Evolutionary conservation across 1,140 invertebrate species (phyloP).

Genomic region (Magallana ariakensis): DNA sequence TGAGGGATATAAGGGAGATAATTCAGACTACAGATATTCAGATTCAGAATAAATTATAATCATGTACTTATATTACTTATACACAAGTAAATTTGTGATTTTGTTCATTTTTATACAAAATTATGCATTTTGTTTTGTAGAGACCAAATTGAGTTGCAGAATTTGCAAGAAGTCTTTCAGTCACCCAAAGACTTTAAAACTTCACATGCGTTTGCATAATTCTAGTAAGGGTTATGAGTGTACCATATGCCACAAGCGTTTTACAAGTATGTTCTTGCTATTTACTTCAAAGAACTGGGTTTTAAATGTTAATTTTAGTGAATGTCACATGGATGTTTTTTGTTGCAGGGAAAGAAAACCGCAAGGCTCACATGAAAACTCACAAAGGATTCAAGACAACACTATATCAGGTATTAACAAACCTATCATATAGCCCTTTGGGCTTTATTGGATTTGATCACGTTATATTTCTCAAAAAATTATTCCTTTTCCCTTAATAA

Average conservation of each 20-base stretch:
- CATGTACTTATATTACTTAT: no score
- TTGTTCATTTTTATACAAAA: background rate
- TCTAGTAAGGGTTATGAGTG: conserved; percentile 88
- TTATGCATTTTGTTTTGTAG: conserved; percentile 47
- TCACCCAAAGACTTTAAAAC: conserved; percentile 77
- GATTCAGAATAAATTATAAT: no score
- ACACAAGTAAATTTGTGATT: background rate
- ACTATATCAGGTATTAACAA: background rate
- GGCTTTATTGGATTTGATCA: no score
- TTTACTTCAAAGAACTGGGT: background rate
- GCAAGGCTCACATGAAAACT: conserved; percentile 75
- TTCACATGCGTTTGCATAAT: conserved; percentile 82
- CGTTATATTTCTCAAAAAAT: no score
- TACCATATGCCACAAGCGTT: conserved; percentile 74
- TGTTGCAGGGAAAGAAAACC: conserved; percentile 72
- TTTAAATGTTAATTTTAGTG: background rate
- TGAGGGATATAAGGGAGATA: conserved; percentile 10
- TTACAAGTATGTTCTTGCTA: conserved; percentile 64
- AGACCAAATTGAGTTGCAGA: conserved; percentile 62
- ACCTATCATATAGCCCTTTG: no score
- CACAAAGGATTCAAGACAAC: conserved; percentile 92
- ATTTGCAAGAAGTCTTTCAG: conserved; percentile 77
- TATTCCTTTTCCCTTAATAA: no score
- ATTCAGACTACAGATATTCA: background rate
- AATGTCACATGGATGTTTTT: background rate